Evolutionary conservation across 1,140 invertebrate genomes (phyloP).

Genomic region (Phymorhynchus buccinoides): DNA sequence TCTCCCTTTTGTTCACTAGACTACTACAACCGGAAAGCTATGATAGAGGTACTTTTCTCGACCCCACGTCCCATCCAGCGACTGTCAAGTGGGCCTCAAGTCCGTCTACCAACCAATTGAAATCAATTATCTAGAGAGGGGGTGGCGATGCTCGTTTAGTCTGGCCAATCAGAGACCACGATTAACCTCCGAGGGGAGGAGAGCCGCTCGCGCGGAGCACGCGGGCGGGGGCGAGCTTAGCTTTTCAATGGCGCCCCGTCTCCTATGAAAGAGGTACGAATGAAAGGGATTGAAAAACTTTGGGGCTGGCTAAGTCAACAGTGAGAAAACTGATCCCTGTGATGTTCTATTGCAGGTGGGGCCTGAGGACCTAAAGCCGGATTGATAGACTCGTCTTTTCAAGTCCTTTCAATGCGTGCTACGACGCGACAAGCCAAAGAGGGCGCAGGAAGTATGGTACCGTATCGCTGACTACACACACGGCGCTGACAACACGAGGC

Average conservation of each 20-base stretch:
- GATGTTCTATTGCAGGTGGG: slow-evolving; percentile 41
- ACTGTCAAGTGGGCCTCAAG: slow-evolving; percentile 39
- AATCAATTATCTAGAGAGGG: slow-evolving; percentile 38
- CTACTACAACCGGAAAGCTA: not conserved
- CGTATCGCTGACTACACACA: not conserved
- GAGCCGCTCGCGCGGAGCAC: not conserved
- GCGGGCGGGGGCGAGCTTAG: slow-evolving; percentile 11
- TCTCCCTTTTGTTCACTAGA: not conserved
- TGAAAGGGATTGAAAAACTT: slow-evolving; percentile 29
- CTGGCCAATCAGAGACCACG: slow-evolving; percentile 38
- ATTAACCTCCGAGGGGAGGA: slow-evolving; percentile 34
- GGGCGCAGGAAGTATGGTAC: not conserved
- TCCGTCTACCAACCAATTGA: slow-evolving; percentile 36
- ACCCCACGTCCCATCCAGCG: slow-evolving; percentile 32
- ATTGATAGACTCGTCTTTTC: slow-evolving; percentile 2
- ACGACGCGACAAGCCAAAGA: not conserved
- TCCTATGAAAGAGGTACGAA: slow-evolving; percentile 37
- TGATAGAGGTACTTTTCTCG: not conserved
- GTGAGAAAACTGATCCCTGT: slow-evolving; percentile 35
- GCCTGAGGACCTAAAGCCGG: slow-evolving; percentile 18
- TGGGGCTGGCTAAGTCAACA: slow-evolving; percentile 37
- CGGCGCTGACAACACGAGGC: not conserved
- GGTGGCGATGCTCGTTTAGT: slow-evolving; percentile 39
- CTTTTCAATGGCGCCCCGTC: slow-evolving; percentile 4
- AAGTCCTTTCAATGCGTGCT: not conserved